A percentile compares a stretch with the other conserved stretches of the same genome.
These are phyloP conservation scores for Augochlorella aurata DNA, from an alignment of 2,888 invertebrate species.

Conservation along the genomic window DNA sequence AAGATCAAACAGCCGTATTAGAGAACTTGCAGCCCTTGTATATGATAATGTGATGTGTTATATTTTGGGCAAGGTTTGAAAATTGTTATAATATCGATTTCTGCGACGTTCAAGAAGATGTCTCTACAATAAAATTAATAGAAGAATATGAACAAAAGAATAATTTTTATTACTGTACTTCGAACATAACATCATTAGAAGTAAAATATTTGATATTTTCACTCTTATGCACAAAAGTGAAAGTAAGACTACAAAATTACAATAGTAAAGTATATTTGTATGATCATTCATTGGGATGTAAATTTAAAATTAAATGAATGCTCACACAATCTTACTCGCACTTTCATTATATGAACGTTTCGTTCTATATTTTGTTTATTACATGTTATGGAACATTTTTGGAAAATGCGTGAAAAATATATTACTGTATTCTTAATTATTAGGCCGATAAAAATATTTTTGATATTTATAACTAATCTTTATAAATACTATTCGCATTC, in stretches of 20 bases:
- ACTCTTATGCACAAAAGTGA: slow-evolving; percentile 33
- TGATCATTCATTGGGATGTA: slow-evolving; percentile 38
- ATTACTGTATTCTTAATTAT: slow-evolving; percentile 37
- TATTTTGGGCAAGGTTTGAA: background rate
- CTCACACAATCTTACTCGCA: slow-evolving; percentile 45
- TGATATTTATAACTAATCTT: slow-evolving; percentile 35
- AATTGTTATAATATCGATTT: too few relatives aligned
- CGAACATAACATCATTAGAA: slow-evolving; percentile 18
- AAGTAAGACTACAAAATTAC: slow-evolving; percentile 37
- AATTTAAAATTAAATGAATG: slow-evolving; percentile 44
- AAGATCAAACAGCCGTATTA: slow-evolving; percentile 86
- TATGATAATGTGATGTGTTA: slow-evolving; percentile 83
- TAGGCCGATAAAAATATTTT: slow-evolving; percentile 40
- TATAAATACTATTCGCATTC: slow-evolving; percentile 35
- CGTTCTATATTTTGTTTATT: slow-evolving; percentile 42
- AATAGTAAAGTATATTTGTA: slow-evolving; percentile 28
- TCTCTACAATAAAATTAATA: too few relatives aligned
- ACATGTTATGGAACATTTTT: slow-evolving; percentile 35
- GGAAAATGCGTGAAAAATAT: slow-evolving; percentile 24
- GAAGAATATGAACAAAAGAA: slow-evolving; percentile 57
- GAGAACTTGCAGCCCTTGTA: slow-evolving; percentile 87
- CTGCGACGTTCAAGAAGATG: too few relatives aligned
- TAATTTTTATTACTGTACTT: slow-evolving; percentile 19
- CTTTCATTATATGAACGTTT: slow-evolving; percentile 29
- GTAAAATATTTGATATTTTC: slow-evolving; percentile 35